These are phyloP conservation scores for Pluvianellus socialis DNA, from an alignment of 2,113 vertebrate species.

Conservation along the genomic window DNA sequence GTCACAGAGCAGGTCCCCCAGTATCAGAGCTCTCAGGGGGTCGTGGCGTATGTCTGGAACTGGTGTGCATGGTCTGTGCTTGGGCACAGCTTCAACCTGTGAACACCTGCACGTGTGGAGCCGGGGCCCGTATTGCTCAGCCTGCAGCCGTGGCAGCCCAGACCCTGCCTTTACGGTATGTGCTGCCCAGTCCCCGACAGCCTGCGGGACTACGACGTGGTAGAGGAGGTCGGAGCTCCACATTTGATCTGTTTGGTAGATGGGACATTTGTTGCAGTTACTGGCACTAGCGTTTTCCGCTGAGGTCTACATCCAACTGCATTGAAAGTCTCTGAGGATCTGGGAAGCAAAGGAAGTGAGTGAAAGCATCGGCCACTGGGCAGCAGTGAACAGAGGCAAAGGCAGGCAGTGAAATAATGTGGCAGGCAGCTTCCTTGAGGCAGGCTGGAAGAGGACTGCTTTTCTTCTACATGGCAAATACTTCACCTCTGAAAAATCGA, in stretches of 20 bases:
- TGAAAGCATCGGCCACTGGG: neutral
- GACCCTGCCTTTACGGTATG: neutral
- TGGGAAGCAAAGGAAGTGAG: neutral
- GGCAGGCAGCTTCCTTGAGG: neutral
- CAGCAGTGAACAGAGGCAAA: neutral
- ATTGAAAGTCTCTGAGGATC: neutral
- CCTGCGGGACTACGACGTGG: neutral
- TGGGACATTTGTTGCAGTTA: neutral
- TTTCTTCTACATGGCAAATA: neutral
- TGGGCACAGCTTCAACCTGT: neutral
- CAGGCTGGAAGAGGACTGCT: neutral
- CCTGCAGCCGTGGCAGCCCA: neutral
- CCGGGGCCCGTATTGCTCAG: neutral
- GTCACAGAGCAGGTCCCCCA: neutral
- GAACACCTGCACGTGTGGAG: neutral
- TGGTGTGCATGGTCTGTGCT: too few relatives aligned
- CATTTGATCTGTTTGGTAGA: neutral
- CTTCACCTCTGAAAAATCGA: neutral
- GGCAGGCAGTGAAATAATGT: neutral
- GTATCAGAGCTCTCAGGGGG: neutral
- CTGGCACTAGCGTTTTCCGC: neutral
- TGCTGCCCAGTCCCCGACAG: fast-evolving
- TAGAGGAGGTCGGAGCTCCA: neutral
- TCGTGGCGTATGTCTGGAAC: neutral
- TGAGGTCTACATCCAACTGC: neutral